Base-by-base conservation (phyloP, 2,888 invertebrate species). In the Cosmopolites sordidus region DNA sequence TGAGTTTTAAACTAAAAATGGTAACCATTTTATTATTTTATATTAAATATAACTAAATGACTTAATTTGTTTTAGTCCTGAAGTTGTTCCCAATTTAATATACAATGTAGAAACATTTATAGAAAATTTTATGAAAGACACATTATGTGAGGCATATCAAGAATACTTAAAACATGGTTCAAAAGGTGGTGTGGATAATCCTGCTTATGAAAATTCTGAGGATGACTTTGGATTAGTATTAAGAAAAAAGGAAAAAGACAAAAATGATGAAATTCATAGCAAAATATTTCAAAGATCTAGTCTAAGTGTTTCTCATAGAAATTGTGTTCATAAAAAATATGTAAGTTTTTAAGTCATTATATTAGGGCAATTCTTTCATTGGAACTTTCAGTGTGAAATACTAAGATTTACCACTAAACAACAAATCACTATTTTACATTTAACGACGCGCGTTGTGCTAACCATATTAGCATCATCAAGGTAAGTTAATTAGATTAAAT, bases 71-170 rank as follows among this genome's bases (percentile, higher is more conserved):
- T 48, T 30, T 16, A 41, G 18, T 39, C 39, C 14, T 40, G 16
- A 14, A 18, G 12, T 9, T 5, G 8, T 11, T 18, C 43, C 16
- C 2, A 14, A 16, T 12, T 14, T 9, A 66, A 71, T 70, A 42
- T 62, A 60, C 18, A 66, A 70, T 56, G 60, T 73, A 39, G 69
- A 71, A 56, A 66, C 67, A n/a, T 73, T 71, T 56, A 70, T 72
- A 18, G 73, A 74, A 57, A 61, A 71, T 47, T 59, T 74, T 14
- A 62, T 73, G 40, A 66, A 73, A 61, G 69, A 73, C 41, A 71
- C 72, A 37, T 63, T 73, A 51, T 66, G 67, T 55, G 73, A 73
- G 62, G 73, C 72, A 22, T 67, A 72, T 54, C 70, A 71, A 58
- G 72, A 73, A 54, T 73, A 64, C 62, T 66, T 66, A 18, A 56